These are phyloP conservation scores for Neopelma chrysocephalum DNA, from an alignment of 2,797 vertebrate species.

Conservation along the genomic window DNA sequence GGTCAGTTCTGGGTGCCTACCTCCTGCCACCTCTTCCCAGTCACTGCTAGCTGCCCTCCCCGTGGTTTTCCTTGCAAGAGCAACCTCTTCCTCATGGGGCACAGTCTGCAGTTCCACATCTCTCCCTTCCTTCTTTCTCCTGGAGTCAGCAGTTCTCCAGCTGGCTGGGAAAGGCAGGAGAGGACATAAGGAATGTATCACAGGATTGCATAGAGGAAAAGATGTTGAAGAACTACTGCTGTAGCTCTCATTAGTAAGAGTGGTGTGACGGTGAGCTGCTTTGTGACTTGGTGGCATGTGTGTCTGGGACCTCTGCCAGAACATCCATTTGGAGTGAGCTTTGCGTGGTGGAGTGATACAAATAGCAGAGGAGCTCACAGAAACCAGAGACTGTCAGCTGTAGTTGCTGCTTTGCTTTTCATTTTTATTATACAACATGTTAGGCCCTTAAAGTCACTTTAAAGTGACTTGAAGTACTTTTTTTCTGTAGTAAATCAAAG, in stretches of 20 bases:
- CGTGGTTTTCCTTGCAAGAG: background rate
- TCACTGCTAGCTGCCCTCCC: background rate
- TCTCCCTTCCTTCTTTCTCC: background rate
- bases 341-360: background rate
- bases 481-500: background rate
- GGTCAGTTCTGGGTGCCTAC: background rate
- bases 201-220: background rate
- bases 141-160: background rate
- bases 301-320: slow-evolving; percentile 23
- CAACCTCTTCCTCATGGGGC: background rate
- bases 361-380: background rate
- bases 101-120: background rate
- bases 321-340: slow-evolving; percentile 28
- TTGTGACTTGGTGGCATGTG: background rate
- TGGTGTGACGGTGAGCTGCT: background rate
- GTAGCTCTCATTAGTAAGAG: background rate
- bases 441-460: background rate
- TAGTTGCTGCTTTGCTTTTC: background rate
- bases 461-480: background rate
- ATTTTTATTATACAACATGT: background rate
- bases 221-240: background rate
- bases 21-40: background rate
- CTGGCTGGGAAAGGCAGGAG: background rate
- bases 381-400: background rate
- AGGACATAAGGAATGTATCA: background rate